These are phyloP conservation scores for Parotocinclus haroldoi DNA, from an alignment of 2,797 vertebrate genomes.

Conservation along the genomic window DNA sequence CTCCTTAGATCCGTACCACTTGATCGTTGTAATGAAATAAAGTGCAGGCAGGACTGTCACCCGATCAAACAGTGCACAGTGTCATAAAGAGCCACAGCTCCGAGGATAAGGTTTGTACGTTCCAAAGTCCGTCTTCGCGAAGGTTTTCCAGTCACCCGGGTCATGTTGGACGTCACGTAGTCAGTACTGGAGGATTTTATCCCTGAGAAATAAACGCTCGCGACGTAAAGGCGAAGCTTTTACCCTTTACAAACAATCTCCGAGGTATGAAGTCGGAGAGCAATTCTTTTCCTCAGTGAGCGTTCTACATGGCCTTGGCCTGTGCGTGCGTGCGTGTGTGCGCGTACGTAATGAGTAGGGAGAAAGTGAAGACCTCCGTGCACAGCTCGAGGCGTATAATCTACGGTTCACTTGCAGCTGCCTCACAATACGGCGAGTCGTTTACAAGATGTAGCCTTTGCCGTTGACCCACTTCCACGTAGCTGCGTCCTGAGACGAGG, in stretches of 20 bases:
- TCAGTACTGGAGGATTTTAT: neutral
- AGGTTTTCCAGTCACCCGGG: neutral
- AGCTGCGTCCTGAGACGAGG: constrained; percentile 71
- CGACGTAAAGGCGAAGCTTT: too few species aligned
- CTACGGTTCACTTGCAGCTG: constrained; percentile 75
- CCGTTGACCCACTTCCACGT: constrained; percentile 75
- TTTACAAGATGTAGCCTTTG: constrained; percentile 74
- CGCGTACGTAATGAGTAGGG: constrained; percentile 1
- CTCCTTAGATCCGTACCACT: constrained; percentile 15
- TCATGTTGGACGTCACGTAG: neutral
- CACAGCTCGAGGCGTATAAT: constrained; percentile 71
- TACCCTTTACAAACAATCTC: too few species aligned
- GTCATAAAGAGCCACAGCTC: constrained; percentile 27
- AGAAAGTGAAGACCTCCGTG: constrained; percentile 56
- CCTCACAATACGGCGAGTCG: constrained; percentile 71
- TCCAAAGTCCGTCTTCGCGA: constrained; percentile 24
- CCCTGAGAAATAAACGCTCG: too few species aligned
- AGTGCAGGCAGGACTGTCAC: constrained; percentile 1
- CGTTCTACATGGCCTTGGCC: constrained; percentile 14
- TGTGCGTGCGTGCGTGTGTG: neutral
- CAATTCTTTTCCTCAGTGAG: neutral
- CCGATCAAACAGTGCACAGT: constrained; percentile 26
- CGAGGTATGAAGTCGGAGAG: too few species aligned
- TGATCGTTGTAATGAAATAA: constrained; percentile 1
- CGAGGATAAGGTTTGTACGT: constrained; percentile 15